A percentile compares a stretch with the other conserved stretches of the same genome.
phyloP scores from a whole-genome alignment of 1,140 invertebrate species.

The Bombus balteatus region DNA sequence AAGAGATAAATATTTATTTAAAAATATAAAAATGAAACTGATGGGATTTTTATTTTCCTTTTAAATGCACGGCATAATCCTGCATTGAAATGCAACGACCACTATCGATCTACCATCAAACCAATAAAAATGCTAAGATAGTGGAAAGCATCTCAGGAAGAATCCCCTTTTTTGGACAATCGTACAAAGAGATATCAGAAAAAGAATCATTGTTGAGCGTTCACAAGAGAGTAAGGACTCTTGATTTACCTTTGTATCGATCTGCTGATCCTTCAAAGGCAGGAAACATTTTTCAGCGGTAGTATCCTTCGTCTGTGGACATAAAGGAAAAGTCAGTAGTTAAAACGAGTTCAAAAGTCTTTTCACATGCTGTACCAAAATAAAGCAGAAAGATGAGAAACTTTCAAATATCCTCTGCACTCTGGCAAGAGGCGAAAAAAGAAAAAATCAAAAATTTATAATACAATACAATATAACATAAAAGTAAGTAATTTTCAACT shows the following conservation, averaged over 20 bases:
- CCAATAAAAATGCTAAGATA: not conserved
- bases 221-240: constrained; percentile 44
- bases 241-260: constrained; percentile 69
- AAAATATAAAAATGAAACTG: not conserved
- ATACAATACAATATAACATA: not conserved
- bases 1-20: not conserved
- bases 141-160: constrained; percentile 9
- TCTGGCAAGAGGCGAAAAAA: not conserved
- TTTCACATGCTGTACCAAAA: not conserved
- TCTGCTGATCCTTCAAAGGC: constrained; percentile 60
- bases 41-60: not conserved
- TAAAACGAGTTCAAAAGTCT: constrained; percentile 11
- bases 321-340: constrained; percentile 57
- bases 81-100: not conserved
- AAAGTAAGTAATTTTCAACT: not conserved
- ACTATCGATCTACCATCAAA: not conserved
- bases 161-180: constrained; percentile 43
- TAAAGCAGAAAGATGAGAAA: constrained; percentile 10
- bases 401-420: not conserved
- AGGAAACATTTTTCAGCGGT: constrained; percentile 60
- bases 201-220: constrained; percentile 35
- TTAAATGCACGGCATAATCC: not conserved
- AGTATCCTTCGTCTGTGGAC: constrained; percentile 51
- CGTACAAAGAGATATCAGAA: constrained; percentile 42
- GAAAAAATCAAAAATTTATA: not conserved